These are phyloP conservation scores for Drosophila austrosaltans DNA, from an alignment of 2,888 invertebrate species.

Conservation along the genomic window DNA sequence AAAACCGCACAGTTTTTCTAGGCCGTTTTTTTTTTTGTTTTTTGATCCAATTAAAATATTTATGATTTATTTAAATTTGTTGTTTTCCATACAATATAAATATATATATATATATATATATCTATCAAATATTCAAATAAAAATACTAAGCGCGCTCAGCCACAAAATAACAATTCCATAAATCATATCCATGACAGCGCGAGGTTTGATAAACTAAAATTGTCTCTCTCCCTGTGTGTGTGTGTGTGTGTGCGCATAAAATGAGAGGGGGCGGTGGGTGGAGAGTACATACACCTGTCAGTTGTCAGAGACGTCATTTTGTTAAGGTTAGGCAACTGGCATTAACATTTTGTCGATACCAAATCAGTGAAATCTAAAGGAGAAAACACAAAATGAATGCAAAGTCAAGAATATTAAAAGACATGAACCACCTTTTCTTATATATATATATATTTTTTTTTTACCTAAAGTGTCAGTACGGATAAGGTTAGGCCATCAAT, in stretches of 20 bases:
- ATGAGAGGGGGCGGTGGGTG: background rate
- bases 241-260: too few relatives aligned
- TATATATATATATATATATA: conserved; percentile 50
- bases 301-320: conserved; percentile 5
- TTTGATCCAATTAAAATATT: conserved; percentile 57
- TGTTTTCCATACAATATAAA: conserved; percentile 1
- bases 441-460: too few relatives aligned
- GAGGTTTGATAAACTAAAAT: conserved; percentile 57
- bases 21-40: conserved; percentile 51
- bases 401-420: too few relatives aligned
- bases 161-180: conserved; percentile 30
- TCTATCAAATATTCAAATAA: conserved; percentile 60
- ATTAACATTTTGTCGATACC: background rate
- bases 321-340: background rate
- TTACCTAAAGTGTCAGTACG: too few relatives aligned
- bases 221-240: background rate
- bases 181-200: conserved; percentile 49
- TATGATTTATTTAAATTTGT: conserved; percentile 68
- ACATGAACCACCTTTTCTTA: too few relatives aligned
- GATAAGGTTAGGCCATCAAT: too few relatives aligned
- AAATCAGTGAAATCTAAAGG: too few relatives aligned
- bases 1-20: conserved; percentile 67
- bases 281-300: conserved; percentile 2
- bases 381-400: too few relatives aligned
- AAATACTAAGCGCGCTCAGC: conserved; percentile 51